phyloP scores from a whole-genome alignment of 2,888 invertebrate genomes.

The Pollenia amentaria region DNA sequence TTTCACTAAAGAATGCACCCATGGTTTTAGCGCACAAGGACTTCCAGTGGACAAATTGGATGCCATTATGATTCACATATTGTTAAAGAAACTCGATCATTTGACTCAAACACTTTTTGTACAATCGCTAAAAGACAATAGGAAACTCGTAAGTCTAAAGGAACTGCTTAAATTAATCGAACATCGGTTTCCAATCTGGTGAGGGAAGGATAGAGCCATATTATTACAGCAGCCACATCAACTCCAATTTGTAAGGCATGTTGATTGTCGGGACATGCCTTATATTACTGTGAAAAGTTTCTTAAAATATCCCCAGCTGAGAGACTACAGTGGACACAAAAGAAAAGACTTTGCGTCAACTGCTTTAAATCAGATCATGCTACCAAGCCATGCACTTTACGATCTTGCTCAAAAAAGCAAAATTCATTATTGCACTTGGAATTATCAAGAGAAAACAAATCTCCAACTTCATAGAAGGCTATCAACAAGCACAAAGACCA shows the following conservation, averaged over 20 bases:
- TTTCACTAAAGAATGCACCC: neutral
- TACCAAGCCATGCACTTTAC: neutral
- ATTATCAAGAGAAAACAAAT: neutral
- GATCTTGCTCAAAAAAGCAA: neutral
- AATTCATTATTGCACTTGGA: neutral
- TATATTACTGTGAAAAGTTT: neutral
- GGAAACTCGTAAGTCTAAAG: neutral
- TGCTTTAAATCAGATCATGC: no score
- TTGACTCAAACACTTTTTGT: neutral
- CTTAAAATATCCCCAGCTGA: neutral
- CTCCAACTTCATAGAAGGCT: neutral
- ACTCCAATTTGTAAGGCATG: neutral
- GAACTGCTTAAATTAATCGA: neutral
- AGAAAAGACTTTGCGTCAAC: no score
- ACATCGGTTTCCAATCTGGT: neutral
- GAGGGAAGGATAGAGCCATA: no score
- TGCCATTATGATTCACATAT: neutral
- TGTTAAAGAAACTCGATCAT: neutral
- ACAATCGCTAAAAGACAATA: neutral
- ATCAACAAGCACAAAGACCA: neutral
- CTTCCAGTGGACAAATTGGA: conserved; percentile 8
- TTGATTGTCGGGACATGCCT: neutral
- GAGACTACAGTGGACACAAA: neutral
- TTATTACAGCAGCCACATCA: neutral
- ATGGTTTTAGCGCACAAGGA: neutral